Evolutionary conservation across 2,888 invertebrate genomes (phyloP), one percentile per base, ranked within the genome.

Genomic region (Acanthosoma haemorrhoidale): DNA sequence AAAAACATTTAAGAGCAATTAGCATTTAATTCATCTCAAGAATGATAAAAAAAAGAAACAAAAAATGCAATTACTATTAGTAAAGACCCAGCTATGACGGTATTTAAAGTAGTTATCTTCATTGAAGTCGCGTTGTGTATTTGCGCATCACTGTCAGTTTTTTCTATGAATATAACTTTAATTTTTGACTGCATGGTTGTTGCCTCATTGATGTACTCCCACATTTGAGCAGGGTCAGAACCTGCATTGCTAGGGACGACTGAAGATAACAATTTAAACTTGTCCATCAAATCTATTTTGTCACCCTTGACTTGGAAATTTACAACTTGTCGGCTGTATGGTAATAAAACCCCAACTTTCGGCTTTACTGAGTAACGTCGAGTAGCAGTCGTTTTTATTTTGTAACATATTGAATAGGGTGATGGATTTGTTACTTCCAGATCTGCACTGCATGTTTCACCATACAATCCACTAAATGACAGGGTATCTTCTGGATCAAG

Each of bases 321-420:
- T 18, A 72, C 41, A 3, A 66, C 34, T 34, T 69, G 69, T 41
- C 68, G 38, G 31, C 70, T 69, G 66, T 70, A 70, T 3, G 72
- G 72, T 9, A 69, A 69, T 9, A 72, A 43, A 31, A 69, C 18
- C 2, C 72, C 72, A 31, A 68, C 64, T 64, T 70, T 72, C 2
- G 72, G 72, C 6, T 68, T 70, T 25, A 72, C 72, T 15, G 51
- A 70, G 58, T 72, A 72, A 9, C 69, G 41, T 4, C 57, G 63
- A 3, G 70, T 69, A 3, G 72, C 72, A 4, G 72, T 72, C n/a
- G 72, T 73, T 38, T 72, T 72, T 21, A 73, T 58, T 58, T 73
- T 73, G 72, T 43, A 73, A 25, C 63, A 67, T 18, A 73, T 69
- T 16, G 69, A 66, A 60, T 73, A 73, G n/a, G 72, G 72, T 11